Conservation (phyloP, 2,113 vertebrate species). For the Erythrocercus mccallii region DNA sequence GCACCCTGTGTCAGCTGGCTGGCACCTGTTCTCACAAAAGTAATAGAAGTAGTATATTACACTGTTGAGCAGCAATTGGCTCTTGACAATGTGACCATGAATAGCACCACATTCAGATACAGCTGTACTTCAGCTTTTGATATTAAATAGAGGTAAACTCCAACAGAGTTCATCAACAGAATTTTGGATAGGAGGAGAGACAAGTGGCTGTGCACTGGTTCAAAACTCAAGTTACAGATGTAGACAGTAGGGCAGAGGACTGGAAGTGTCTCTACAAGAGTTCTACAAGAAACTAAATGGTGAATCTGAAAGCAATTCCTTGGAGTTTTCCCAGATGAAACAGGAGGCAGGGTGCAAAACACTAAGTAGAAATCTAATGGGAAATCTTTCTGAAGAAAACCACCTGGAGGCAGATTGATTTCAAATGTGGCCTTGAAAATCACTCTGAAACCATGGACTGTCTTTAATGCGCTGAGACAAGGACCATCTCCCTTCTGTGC, state of each 20-base stretch:
- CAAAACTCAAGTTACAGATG: not conserved
- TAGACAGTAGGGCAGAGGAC: not conserved
- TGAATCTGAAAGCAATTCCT: not conserved
- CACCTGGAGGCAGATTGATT: not conserved
- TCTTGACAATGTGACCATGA: not conserved
- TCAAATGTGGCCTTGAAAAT: slow-evolving; percentile 26
- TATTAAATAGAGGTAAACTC: not conserved
- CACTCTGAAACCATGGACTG: not conserved
- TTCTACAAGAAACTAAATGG: not conserved
- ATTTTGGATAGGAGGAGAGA: not conserved
- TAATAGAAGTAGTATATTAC: not conserved
- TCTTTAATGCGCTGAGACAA: slow-evolving; percentile 17
- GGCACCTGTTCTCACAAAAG: slow-evolving; percentile 8
- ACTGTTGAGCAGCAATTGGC: not conserved
- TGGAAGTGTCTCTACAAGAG: not conserved
- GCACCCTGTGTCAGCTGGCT: not conserved
- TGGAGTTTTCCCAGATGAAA: not conserved
- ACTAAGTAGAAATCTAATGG: not conserved
- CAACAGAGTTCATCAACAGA: not conserved
- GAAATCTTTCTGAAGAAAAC: not conserved
- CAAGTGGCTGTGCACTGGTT: not conserved
- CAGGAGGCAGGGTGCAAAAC: not conserved
- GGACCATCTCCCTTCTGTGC: not conserved
- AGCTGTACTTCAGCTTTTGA: not conserved
- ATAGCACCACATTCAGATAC: not conserved